Conservation (phyloP, 2,797 vertebrate species). For the Acanthurus tractus region DNA sequence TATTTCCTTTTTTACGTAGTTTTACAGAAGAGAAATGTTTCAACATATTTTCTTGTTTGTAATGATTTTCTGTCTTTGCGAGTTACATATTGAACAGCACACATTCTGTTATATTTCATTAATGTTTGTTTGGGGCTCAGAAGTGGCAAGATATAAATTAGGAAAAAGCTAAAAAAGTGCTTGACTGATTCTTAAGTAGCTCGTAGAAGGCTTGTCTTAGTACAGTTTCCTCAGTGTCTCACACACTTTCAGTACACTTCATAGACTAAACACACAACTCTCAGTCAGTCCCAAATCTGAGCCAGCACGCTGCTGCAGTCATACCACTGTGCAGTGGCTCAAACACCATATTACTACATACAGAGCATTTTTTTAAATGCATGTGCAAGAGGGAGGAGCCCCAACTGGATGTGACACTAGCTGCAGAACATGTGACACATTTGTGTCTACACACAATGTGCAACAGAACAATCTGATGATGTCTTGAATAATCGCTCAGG, state of each 20-base stretch:
- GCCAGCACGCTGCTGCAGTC: background rate
- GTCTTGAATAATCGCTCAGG: background rate
- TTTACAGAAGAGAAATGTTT: conserved; percentile 33
- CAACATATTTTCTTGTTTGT: background rate
- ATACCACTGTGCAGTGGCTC: background rate
- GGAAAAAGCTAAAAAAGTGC: conserved; percentile 18
- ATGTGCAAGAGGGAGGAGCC: conserved; percentile 1
- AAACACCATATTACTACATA: background rate
- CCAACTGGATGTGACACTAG: background rate
- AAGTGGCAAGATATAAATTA: conserved; percentile 21
- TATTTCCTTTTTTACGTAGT: conserved; percentile 19
- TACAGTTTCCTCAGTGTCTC: background rate
- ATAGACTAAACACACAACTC: background rate
- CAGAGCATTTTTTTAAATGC: background rate
- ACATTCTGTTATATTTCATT: conserved; percentile 12
- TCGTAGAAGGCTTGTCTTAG: conserved; percentile 7
- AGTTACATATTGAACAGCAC: conserved; percentile 1
- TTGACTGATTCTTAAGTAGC: conserved; percentile 14
- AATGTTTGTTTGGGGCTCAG: conserved; percentile 32
- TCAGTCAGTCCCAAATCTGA: background rate
- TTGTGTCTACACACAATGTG: background rate
- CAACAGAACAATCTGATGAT: background rate
- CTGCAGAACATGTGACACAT: background rate
- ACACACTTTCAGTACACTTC: background rate
- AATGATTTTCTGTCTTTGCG: conserved; percentile 10